Evolutionary conservation across 2,797 vertebrate species (phyloP), one percentile per base, ranked within the genome.

Genomic region (Staurois parvus): DNA sequence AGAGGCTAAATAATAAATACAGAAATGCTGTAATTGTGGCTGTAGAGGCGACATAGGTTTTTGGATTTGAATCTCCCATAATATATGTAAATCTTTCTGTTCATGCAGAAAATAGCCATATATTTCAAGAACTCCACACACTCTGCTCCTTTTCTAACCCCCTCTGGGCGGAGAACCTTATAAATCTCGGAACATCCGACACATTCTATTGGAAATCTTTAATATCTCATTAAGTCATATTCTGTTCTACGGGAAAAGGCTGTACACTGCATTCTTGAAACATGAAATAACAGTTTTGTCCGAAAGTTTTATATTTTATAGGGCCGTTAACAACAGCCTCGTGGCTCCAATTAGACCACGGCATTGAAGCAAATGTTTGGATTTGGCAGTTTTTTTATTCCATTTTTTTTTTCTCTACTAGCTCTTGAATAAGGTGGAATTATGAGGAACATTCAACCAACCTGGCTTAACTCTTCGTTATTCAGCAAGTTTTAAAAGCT

Each of bases 281-380:
- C 81, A 75, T 87, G 85, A 87, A 87, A 87, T 87, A 87, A 87
- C 76, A 87, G 74, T 78, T 87, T 79, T 79, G 76, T 87, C 85
- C 81, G 76, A 87, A 83, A 86, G 68, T 81, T 48, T 86, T 79
- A 83, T 86, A 86, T 84, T 87, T 87, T 87, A 87, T 87, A 79
- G 70, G 48, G 85, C 83, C 81, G 81, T 87, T 83, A 87, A 79
- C 85, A 87, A 75, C 75, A 83, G 81, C 76, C 85, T 87, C 85
- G 85, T 84, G 85, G 81, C 85, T 87, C 85, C 85, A 87, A 87
- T 87, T 87, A 87, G 81, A 79, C 85, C 81, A 79, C 62, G 81
- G 81, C 59, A 76, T 87, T 87, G 69, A 75, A 56, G 81, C 32
- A 77, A 79, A 79, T 62, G 76, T 79, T 79, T 79, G 59, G 42